Base-by-base conservation (phyloP, 2,888 invertebrate genomes). In the Synergus umbraculus region DNA sequence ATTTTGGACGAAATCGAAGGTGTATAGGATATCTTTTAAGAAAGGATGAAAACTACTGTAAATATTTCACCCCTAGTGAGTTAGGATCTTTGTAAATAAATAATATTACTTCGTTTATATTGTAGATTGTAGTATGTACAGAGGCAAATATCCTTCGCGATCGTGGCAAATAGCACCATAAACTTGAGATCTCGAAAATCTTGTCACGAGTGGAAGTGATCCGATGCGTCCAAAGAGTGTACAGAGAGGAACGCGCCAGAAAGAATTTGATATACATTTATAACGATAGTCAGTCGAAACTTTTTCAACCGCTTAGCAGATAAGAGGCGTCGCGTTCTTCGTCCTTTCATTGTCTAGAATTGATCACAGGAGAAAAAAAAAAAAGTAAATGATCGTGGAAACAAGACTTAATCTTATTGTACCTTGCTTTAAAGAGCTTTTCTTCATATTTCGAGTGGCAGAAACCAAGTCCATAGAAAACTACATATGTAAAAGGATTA, bases 251-350 rank as follows among this genome's bases (percentile, higher is more conserved):
- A 82, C 78, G 83, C 81, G 83, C 83, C 82, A 37, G 60, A 64
- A 78, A 58, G 73, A 69, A 82, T 79, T 73, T 80, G 77, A 78
- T 84, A 79, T 78, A 81, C 76, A 80, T 78, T 78, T 80, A 78
- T 79, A 81, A 67, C 12, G 49, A 69, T 82, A 80, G 81, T 82
- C 78, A 81, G 78, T 82, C 80, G 79, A 81, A 83, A 78, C 78
- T 85, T 86, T 82, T 86, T 85, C 81, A 86, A 87, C 85, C 82
- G 85, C 83, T 82, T 85, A 86, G 83, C 64, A 79, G 78, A 76
- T 78, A 79, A 82, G 78, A 41, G 60, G 79, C 80, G 83, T 83
- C 79, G 80, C 76, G 78, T 65, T 84, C 80, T 79, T 82, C 78
- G 83, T 81, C 81, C 81, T 78, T 79, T 83, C 80, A 82, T 81